Evolutionary conservation across 1,140 invertebrate species (phyloP).

Genomic region (Orius insidiosus): DNA sequence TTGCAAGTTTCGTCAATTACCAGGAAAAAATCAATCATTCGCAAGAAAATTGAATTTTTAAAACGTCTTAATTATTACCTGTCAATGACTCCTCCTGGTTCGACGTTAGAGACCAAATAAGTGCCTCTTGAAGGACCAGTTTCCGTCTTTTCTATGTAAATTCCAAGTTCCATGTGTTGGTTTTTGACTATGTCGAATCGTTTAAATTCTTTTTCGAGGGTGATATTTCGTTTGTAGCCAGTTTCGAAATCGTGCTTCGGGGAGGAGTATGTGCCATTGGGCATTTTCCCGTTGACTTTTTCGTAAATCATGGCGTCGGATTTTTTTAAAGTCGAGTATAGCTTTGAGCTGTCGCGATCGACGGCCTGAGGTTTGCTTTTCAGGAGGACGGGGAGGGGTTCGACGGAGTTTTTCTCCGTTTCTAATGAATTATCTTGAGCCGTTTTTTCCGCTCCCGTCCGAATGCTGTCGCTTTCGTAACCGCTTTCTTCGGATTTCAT

Average conservation of each 20-base stretch:
- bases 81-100: conserved; percentile 35
- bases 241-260: conserved; percentile 28
- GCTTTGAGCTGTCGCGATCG: neutral
- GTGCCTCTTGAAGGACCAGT: conserved; percentile 29
- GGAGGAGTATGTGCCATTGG: too few species aligned
- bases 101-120: conserved; percentile 40
- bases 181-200: conserved; percentile 23
- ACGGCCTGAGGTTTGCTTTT: conserved; percentile 9
- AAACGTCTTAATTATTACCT: too few species aligned
- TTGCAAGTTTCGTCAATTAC: neutral
- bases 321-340: neutral
- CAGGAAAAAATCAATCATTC: neutral
- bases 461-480: conserved; percentile 39
- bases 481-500: conserved; percentile 41
- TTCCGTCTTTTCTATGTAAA: conserved; percentile 37
- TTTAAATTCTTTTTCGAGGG: conserved; percentile 20
- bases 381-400: conserved; percentile 1
- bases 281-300: neutral
- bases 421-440: too few species aligned
- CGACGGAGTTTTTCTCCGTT: too few species aligned
- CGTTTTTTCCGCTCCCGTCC: neutral
- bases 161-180: conserved; percentile 32
- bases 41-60: conserved; percentile 1
- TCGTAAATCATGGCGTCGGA: too few species aligned
- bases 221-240: conserved; percentile 26